Conservation (phyloP, 1,140 invertebrate genomes). For the Tetramorium parvispinum region DNA sequence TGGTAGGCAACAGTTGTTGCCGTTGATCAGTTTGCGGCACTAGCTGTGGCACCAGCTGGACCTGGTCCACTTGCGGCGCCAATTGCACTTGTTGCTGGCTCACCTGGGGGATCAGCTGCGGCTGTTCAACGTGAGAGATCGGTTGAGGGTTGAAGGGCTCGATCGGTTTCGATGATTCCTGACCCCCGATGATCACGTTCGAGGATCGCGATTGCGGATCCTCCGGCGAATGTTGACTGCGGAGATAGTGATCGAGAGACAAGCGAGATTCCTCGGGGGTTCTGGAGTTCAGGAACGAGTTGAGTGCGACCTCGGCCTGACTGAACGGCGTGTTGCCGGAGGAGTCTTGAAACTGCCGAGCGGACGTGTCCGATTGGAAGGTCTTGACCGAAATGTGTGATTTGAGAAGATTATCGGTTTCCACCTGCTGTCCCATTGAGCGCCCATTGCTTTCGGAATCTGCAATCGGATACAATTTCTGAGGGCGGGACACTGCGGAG, state of each 20-base stretch:
- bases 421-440: neutral
- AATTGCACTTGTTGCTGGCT: constrained; percentile 39
- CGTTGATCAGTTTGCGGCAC: constrained; percentile 29
- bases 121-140: constrained; percentile 32
- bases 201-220: constrained; percentile 6
- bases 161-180: neutral
- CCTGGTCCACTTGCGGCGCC: constrained; percentile 8
- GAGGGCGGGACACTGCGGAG: neutral
- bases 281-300: constrained; percentile 76
- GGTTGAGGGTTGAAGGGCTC: neutral
- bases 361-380: neutral
- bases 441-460: neutral
- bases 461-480: constrained; percentile 24
- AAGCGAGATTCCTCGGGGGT: constrained; percentile 80
- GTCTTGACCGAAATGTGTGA: neutral
- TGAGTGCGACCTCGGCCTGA: constrained; percentile 46
- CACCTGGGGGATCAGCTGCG: neutral
- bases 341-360: constrained; percentile 21
- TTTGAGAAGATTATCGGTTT: constrained; percentile 14
- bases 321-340: neutral
- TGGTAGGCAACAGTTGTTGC: constrained; percentile 12
- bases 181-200: neutral
- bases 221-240: constrained; percentile 36
- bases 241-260: constrained; percentile 79
- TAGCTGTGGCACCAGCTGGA: constrained; percentile 13